Evolutionary conservation across 2,113 vertebrate species (phyloP).

Genomic region (Patagioenas fasciata): DNA sequence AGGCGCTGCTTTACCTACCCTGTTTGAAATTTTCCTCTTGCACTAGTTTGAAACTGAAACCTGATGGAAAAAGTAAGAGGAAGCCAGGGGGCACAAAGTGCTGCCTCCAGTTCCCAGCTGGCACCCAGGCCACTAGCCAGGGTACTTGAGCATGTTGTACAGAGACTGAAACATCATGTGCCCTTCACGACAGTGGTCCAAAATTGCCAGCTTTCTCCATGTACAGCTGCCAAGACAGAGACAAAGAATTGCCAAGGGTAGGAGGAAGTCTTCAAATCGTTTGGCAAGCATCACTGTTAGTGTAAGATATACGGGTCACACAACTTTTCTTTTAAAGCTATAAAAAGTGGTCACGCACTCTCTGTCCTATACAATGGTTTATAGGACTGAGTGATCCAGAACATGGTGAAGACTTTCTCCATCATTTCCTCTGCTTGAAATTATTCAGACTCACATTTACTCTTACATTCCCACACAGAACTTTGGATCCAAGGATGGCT

Average conservation of each 20-base stretch:
- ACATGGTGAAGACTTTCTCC: neutral
- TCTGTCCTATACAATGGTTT: neutral
- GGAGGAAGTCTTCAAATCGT: neutral
- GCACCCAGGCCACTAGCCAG: neutral
- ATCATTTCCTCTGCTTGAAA: neutral
- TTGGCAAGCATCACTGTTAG: fast-evolving
- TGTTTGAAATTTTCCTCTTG: neutral
- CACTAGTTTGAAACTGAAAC: neutral
- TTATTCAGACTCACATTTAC: neutral
- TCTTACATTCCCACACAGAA: neutral
- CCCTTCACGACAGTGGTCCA: neutral
- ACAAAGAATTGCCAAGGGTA: neutral
- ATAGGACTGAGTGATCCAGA: neutral
- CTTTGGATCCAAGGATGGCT: neutral
- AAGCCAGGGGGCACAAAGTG: neutral
- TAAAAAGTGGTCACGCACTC: neutral
- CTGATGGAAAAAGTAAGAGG: neutral
- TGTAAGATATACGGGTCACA: neutral
- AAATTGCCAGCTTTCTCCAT: neutral
- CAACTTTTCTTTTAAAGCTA: neutral
- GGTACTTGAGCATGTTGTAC: neutral
- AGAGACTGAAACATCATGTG: neutral
- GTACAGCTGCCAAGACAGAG: neutral
- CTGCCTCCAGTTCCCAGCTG: neutral
- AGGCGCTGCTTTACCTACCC: neutral